Base-by-base conservation (phyloP, 92 coral and sea anemone species). In the Plumapathes pennacea region DNA sequence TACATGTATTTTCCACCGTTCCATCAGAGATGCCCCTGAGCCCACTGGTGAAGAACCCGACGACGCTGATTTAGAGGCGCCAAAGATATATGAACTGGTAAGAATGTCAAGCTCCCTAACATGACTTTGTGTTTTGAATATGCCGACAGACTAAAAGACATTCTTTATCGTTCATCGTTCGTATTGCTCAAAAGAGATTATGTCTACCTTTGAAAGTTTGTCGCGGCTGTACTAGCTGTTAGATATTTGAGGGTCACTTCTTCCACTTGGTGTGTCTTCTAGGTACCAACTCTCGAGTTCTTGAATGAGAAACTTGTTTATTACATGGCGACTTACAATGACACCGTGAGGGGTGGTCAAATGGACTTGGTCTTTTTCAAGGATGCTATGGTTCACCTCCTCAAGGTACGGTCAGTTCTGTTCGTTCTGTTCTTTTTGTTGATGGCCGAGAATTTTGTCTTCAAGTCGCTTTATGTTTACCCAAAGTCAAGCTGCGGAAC, bases 11-110 rank as follows among this genome's bases (percentile, higher is more conserved):
- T 17, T 37, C 6, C 18, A 9, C 32, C 38, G 14, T 32, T 57
- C 26, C 46, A 20, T 25, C 24, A 87, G 95, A 52, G 95, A 87
- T 20, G 83, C 95, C 24, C 95, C 95, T 31, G 95, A 87, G 33
- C 86, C 89, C 46, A 87, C 89, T 10, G 95, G 95, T 42, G 95
- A 87, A 40, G 95, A 87, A 31, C 80, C 95, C 10, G 95, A 87
- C 5, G 95, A 87, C 65, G 90, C 95, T n/a, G 95, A 87, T 31
- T 69, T 87, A 34, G 95, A 87, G 0, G 95, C 95, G 33, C 95
- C 95, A 19, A 87, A 87, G 76, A 67, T 87, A 54, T 87, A 87
- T 31, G 95, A 87, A 67, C 49, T 82, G 89, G 95, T 87, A 46
- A 52, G n/a, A n/a, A n/a, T n/a, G n/a, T n/a, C n/a, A n/a, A n/a